Evolutionary conservation across 1,140 invertebrate genomes (phyloP).

Genomic region (Pseudoatta argentina): DNA sequence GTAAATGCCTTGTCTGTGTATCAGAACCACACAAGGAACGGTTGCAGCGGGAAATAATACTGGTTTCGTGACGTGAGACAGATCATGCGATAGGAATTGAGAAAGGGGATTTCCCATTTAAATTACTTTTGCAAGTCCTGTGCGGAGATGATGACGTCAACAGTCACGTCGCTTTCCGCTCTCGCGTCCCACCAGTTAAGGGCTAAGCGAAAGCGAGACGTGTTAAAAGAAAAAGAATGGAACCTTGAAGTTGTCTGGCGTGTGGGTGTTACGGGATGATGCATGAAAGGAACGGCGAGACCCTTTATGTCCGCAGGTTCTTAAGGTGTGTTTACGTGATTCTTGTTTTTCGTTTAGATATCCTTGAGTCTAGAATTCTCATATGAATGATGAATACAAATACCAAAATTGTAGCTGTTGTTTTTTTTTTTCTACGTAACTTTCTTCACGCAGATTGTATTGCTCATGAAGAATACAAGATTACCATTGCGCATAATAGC

Average conservation of each 20-base stretch:
- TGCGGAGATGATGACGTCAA: constrained; percentile 26
- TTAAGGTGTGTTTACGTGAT: constrained; percentile 36
- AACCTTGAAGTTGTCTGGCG: constrained; percentile 48
- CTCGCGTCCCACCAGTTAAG: constrained; percentile 16
- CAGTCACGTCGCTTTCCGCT: constrained; percentile 23
- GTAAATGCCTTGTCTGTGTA: neutral
- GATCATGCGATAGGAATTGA: constrained; percentile 23
- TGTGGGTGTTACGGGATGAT: constrained; percentile 53
- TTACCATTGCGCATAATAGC: too few relatives aligned
- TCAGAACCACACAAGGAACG: neutral
- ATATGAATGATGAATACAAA: neutral
- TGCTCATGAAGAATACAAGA: too few relatives aligned
- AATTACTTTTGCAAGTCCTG: constrained; percentile 21
- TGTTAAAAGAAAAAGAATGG: constrained; percentile 30
- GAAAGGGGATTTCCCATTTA: constrained; percentile 1
- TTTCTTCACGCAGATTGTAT: neutral
- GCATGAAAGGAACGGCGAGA: constrained; percentile 42
- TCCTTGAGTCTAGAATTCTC: constrained; percentile 31
- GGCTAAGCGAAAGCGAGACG: constrained; percentile 55
- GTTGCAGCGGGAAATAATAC: neutral
- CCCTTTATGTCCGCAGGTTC: constrained; percentile 55
- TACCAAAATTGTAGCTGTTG: neutral
- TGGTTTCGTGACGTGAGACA: neutral
- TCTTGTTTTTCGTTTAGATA: constrained; percentile 12
- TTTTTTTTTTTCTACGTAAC: neutral